Evolutionary conservation across 2,113 vertebrate genomes (phyloP).

Genomic region (Stigmatopora nigra): DNA sequence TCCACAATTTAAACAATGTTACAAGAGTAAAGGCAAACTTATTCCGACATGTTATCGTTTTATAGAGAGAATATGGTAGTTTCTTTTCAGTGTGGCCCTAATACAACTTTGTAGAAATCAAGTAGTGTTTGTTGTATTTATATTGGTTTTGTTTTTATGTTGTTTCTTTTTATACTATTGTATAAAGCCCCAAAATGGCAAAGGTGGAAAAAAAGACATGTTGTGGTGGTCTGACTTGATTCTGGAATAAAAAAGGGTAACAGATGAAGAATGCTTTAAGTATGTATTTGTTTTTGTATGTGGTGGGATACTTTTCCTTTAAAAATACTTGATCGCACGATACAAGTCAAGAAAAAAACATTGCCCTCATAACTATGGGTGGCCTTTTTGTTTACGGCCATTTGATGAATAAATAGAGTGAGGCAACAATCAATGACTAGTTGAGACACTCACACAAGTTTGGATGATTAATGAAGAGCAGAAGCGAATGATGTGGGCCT

Average conservation of each 20-base stretch:
- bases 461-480: neutral
- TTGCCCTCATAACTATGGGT: neutral
- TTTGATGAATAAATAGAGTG: neutral
- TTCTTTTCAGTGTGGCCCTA: conserved; percentile 4
- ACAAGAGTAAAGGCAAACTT: too few species aligned
- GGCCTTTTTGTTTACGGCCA: neutral
- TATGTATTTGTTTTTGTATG: neutral
- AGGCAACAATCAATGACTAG: neutral
- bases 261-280: conserved; percentile 30
- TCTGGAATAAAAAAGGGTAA: conserved; percentile 73
- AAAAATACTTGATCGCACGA: neutral
- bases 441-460: neutral
- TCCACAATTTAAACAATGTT: too few species aligned
- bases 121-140: conserved; percentile 66
- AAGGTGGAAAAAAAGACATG: conserved; percentile 62
- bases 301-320: neutral
- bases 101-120: neutral
- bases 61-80: neutral
- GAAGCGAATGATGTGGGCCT: neutral
- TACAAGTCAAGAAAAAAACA: neutral
- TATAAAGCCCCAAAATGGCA: conserved; percentile 57
- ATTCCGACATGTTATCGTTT: too few species aligned
- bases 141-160: conserved; percentile 63
- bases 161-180: conserved; percentile 63
- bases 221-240: conserved; percentile 63